phyloP scores from a whole-genome alignment of 92 coral and sea anemone species.

The Bergia puertoricense region DNA sequence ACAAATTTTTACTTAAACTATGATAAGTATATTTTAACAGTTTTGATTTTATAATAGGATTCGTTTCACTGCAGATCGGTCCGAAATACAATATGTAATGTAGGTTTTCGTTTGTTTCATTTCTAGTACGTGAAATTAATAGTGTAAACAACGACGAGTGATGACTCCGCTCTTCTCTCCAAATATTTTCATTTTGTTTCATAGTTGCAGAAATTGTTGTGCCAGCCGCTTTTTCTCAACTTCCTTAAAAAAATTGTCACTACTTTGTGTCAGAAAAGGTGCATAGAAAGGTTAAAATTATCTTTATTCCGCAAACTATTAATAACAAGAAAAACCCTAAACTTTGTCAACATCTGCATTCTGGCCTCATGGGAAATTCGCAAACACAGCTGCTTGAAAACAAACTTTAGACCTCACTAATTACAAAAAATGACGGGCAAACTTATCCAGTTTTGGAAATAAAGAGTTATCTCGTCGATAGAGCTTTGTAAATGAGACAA shows the following conservation, averaged over 20 bases:
- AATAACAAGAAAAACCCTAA: not conserved
- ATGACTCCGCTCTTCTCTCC: not conserved
- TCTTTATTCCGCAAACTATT: not conserved
- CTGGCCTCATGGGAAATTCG: not conserved
- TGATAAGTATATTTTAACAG: no score
- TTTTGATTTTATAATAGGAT: no score
- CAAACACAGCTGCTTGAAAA: slow-evolving; percentile 22
- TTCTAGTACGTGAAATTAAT: not conserved
- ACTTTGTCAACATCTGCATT: not conserved
- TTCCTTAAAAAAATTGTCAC: not conserved
- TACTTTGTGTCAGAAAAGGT: not conserved
- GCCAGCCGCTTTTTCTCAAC: not conserved
- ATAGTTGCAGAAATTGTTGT: not conserved
- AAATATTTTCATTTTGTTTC: no score
- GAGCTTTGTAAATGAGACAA: not conserved
- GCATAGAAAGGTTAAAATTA: not conserved
- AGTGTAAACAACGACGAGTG: not conserved
- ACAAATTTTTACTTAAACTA: no score
- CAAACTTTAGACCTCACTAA: slow-evolving; percentile 19
- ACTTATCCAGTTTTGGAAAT: slow-evolving; percentile 5
- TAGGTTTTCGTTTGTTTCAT: not conserved
- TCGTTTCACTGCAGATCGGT: no score
- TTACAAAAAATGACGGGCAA: not conserved
- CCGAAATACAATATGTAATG: no score
- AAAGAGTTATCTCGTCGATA: not conserved